Base-by-base conservation (phyloP, 2,888 invertebrate species). In the Drosophila mercatorum region DNA sequence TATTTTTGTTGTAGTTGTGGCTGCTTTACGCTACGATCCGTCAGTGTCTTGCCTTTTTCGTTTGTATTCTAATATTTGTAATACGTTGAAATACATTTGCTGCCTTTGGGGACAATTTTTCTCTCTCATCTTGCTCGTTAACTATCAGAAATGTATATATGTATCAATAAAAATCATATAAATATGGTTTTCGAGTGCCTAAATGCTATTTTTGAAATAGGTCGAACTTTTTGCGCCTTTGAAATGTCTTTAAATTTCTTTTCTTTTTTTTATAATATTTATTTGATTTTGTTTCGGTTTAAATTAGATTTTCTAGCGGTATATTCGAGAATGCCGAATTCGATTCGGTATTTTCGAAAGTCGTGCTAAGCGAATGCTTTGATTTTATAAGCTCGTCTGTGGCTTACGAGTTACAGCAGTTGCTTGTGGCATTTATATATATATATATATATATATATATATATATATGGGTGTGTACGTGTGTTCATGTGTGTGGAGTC, bases 81-180 rank as follows among this genome's bases (percentile, higher is more conserved):
- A 87, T 90, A 89, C 83, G 77, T 85, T 74, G 80, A 88, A 88
- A 91, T 90, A 90, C 86, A 81, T 65, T 65, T 76, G 87, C 78
- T 77, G 76, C 79, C 68, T 60, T 78, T 53, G 74, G 71, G 71
- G 57, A 67, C 74, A 51, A 68, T 59, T 53, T 61, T 49, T 49
- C 44, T 67, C 17, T 56, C 60, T 52, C 46, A 31, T 70, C 34
- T 34, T 17, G 51, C 64, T 68, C 61, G 59, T 67, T 77, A 75
- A 67, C 78, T 63, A 68, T 67, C 56, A 70, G 62, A 70, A 67
- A 67, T 63, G 38, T 58, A 51, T 44, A 51, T 55, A 56, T 72
- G 44, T 44, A 59, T 67, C 40, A 58, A 52, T 59, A 38, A 36
- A 73, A 77, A 78, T 66, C 59, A 77, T 69, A 66, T 53, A 75